These are phyloP conservation scores for Bolinopsis microptera DNA, from an alignment of 37 sponge, comb jelly and placozoan species.

Conservation along the genomic window DNA sequence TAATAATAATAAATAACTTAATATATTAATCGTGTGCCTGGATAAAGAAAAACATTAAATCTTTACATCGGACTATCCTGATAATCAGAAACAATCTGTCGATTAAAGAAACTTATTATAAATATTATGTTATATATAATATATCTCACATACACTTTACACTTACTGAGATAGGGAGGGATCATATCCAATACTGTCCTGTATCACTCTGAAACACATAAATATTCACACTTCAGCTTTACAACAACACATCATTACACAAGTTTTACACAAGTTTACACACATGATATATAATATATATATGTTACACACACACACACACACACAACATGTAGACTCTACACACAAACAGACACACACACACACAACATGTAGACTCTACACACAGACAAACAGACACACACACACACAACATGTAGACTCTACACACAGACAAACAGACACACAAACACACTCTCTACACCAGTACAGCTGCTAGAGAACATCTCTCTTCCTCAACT, in stretches of 20 bases:
- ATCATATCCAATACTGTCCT: too few relatives aligned
- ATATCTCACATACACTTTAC: too few relatives aligned
- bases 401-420: neutral
- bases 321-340: neutral
- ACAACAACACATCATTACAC: neutral
- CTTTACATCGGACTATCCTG: too few relatives aligned
- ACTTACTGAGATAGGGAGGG: too few relatives aligned
- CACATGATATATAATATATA: slow-evolving; percentile 44
- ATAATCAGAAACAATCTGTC: too few relatives aligned
- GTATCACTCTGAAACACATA: slow-evolving; percentile 64
- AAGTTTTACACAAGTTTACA: slow-evolving; percentile 45
- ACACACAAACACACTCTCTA: neutral
- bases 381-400: neutral
- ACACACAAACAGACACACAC: slow-evolving; percentile 51
- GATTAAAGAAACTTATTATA: too few relatives aligned
- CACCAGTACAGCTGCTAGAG: neutral
- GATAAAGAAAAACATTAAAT: too few relatives aligned
- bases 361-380: neutral
- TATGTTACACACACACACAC: slow-evolving; percentile 67
- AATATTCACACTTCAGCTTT: slow-evolving; percentile 19
- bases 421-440: neutral
- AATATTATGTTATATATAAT: too few relatives aligned
- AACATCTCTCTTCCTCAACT: neutral
- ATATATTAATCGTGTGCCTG: too few relatives aligned
- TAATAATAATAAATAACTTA: too few relatives aligned